These are phyloP conservation scores for Laticauda laticaudata DNA, from an alignment of 2,113 vertebrate genomes.

Conservation along the genomic window DNA sequence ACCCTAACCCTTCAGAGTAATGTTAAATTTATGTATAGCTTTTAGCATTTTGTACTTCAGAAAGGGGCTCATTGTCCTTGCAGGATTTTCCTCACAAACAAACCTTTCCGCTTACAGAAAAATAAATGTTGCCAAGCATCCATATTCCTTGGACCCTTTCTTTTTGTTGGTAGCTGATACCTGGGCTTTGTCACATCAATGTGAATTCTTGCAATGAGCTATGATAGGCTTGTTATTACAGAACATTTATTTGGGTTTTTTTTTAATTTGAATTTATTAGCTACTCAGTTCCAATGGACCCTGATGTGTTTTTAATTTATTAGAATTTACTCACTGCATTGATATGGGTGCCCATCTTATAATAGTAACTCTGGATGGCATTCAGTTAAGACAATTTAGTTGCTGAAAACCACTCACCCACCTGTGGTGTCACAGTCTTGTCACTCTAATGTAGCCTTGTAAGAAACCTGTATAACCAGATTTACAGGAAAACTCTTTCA, in stretches of 20 bases:
- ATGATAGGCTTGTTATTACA: neutral
- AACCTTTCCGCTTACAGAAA: neutral
- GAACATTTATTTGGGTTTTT: neutral
- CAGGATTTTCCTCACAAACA: neutral
- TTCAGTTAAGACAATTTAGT: neutral
- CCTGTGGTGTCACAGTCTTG: neutral
- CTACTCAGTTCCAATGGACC: neutral
- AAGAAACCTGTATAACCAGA: neutral
- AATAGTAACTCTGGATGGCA: neutral
- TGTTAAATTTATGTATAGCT: neutral
- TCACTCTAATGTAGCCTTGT: neutral
- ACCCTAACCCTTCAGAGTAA: neutral
- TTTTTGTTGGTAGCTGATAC: neutral
- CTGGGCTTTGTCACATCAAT: neutral
- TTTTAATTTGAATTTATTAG: neutral
- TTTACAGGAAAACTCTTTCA: neutral
- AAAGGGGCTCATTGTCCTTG: neutral
- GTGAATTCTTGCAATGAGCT: neutral
- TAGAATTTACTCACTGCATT: neutral
- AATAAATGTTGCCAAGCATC: neutral
- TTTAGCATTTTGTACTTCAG: neutral
- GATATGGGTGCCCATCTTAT: neutral
- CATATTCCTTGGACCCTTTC: neutral
- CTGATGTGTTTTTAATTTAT: neutral
- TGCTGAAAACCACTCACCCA: neutral